phyloP scores from a whole-genome alignment of 2,113 vertebrate species.

The Gnathonemus longibarbis region DNA sequence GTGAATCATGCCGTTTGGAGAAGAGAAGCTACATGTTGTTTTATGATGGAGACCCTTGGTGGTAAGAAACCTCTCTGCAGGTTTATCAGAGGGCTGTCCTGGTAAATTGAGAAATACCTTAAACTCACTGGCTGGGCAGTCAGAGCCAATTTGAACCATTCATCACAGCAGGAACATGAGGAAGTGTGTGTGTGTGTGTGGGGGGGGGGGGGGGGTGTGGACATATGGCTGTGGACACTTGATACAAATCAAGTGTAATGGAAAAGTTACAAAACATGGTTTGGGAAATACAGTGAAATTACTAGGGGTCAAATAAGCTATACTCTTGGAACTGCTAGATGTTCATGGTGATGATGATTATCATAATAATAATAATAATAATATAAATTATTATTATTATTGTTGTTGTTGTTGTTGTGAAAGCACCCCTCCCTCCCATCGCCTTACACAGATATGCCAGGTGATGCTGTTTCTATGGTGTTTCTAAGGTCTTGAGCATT shows the following conservation, averaged over 20 bases:
- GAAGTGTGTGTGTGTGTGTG: neutral
- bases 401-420: neutral
- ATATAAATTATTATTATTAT: neutral
- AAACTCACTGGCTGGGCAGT: slow-evolving; percentile 2
- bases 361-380: too few relatives aligned
- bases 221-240: neutral
- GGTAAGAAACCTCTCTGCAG: neutral
- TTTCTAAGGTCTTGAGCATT: neutral
- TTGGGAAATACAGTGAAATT: neutral
- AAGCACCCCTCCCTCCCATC: neutral
- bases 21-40: neutral
- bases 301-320: neutral
- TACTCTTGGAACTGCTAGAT: neutral
- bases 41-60: slow-evolving; percentile 14
- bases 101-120: slow-evolving; percentile 18
- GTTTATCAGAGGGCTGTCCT: slow-evolving; percentile 1
- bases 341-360: neutral
- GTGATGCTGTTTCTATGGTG: neutral
- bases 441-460: neutral
- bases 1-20: neutral
- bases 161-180: slow-evolving; percentile 1
- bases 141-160: slow-evolving; percentile 19
- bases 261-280: neutral
- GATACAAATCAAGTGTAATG: neutral
- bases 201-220: neutral